These are phyloP conservation scores for Macquaria ambigua DNA, from an alignment of 2,113 vertebrate genomes.

Conservation along the genomic window DNA sequence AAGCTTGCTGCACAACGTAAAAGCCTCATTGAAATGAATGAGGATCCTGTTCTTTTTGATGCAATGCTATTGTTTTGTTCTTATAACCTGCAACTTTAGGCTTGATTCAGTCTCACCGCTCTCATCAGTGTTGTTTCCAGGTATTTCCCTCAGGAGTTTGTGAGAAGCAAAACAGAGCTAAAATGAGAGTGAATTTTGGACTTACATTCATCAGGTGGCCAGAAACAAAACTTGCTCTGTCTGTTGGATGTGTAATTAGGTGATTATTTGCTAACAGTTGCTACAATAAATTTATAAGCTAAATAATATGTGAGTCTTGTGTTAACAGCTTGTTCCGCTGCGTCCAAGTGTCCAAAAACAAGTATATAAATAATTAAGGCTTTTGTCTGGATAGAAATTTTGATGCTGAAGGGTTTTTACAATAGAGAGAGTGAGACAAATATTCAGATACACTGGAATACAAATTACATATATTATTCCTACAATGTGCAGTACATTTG, in stretches of 20 bases:
- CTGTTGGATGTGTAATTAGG: not conserved
- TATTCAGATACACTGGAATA: no score
- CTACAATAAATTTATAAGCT: not conserved
- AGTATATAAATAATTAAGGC: not conserved
- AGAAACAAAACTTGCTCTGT: not conserved
- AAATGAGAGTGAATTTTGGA: not conserved
- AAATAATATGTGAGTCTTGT: not conserved
- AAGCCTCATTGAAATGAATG: not conserved
- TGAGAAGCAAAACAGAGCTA: not conserved
- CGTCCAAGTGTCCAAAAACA: not conserved
- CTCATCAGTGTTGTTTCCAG: not conserved
- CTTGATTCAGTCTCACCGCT: not conserved
- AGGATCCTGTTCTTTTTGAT: not conserved
- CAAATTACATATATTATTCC: not conserved
- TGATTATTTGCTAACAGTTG: not conserved
- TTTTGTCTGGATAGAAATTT: not conserved
- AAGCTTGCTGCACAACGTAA: not conserved
- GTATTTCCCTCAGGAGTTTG: not conserved
- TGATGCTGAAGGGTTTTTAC: not conserved
- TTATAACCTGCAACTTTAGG: not conserved
- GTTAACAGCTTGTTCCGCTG: not conserved
- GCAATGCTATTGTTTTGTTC: not conserved
- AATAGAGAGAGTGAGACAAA: not conserved
- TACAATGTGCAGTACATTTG: not conserved
- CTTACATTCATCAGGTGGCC: not conserved